Percentiles rank a stretch among this genome's conserved stretches.
phyloP scores from a whole-genome alignment of 2,888 invertebrate genomes.

The Idaea straminata region DNA sequence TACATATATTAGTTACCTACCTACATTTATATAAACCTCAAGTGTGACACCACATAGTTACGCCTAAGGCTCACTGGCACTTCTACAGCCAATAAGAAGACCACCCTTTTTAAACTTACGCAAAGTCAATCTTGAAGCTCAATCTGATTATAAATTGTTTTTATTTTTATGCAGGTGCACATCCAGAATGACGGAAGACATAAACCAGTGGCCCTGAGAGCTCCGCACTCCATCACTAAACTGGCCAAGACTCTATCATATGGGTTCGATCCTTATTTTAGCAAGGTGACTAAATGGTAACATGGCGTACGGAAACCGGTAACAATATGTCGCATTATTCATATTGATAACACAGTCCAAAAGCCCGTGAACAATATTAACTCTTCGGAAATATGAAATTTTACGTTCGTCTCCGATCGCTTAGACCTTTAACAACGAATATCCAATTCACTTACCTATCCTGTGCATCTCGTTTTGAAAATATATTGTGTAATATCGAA shows the following conservation, averaged over 20 bases:
- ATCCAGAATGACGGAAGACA: not conserved
- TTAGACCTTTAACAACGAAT: too few species aligned
- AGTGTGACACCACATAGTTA: not conserved
- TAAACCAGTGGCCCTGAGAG: conserved; percentile 6
- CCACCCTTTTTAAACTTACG: not conserved
- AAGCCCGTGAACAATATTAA: not conserved
- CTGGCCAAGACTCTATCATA: conserved; percentile 48
- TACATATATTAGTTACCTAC: not conserved
- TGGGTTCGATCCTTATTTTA: conserved; percentile 53
- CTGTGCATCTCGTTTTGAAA: too few species aligned
- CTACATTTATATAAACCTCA: not conserved
- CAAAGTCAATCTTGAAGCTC: too few species aligned
- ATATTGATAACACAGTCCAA: not conserved
- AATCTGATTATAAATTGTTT: not conserved
- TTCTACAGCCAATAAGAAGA: not conserved
- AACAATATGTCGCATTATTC: not conserved
- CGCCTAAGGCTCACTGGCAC: not conserved
- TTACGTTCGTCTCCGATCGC: too few species aligned
- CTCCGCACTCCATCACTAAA: conserved; percentile 46
- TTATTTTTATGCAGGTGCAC: not conserved
- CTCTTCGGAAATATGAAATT: not conserved
- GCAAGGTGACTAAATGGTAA: conserved; percentile 41
- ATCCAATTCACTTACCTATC: too few species aligned
- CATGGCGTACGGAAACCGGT: not conserved
- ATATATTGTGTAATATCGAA: too few species aligned